Percentiles rank a stretch among this genome's conserved stretches.
Conservation (phyloP, 2,888 invertebrate species). For the Cacoxenus indagator region DNA sequence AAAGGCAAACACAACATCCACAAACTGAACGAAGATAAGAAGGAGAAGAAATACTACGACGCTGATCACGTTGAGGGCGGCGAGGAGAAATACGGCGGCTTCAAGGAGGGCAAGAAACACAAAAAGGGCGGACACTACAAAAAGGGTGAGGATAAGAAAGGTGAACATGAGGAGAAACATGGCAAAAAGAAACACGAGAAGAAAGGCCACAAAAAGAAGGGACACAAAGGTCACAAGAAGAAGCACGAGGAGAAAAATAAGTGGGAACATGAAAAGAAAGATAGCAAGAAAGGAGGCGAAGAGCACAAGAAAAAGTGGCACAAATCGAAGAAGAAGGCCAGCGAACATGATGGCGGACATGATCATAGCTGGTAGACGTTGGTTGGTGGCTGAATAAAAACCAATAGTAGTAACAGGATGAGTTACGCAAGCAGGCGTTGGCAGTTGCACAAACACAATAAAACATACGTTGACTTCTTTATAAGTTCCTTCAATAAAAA, state of each 20-base stretch:
- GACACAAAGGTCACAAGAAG: slow-evolving; percentile 84
- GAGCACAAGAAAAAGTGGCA: slow-evolving; percentile 86
- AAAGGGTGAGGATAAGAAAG: slow-evolving; percentile 85
- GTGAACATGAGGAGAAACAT: slow-evolving; percentile 82
- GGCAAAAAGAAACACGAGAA: slow-evolving; percentile 86
- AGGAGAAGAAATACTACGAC: slow-evolving; percentile 88
- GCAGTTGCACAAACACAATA: not conserved
- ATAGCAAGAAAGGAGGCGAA: slow-evolving; percentile 85
- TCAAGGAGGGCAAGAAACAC: slow-evolving; percentile 84
- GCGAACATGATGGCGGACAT: slow-evolving; percentile 47
- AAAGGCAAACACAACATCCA: slow-evolving; percentile 89
- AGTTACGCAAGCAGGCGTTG: not conserved
- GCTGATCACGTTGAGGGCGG: slow-evolving; percentile 86
- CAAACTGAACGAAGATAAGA: slow-evolving; percentile 87
- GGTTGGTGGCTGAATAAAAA: not conserved
- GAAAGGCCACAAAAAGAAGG: slow-evolving; percentile 85
- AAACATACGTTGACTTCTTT: no score
- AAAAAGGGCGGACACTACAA: slow-evolving; percentile 87
- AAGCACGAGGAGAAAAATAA: slow-evolving; percentile 84
- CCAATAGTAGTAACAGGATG: not conserved
- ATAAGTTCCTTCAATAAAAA: not conserved
- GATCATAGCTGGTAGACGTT: slow-evolving; percentile 27
- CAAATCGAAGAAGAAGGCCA: slow-evolving; percentile 73
- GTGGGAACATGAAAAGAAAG: slow-evolving; percentile 80
- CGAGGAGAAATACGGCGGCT: slow-evolving; percentile 85